A percentile compares a stretch with the other conserved stretches of the same genome.
These are phyloP conservation scores for Neodon shergylaensis DNA, from an alignment of 2,113 vertebrate genomes.

Conservation along the genomic window DNA sequence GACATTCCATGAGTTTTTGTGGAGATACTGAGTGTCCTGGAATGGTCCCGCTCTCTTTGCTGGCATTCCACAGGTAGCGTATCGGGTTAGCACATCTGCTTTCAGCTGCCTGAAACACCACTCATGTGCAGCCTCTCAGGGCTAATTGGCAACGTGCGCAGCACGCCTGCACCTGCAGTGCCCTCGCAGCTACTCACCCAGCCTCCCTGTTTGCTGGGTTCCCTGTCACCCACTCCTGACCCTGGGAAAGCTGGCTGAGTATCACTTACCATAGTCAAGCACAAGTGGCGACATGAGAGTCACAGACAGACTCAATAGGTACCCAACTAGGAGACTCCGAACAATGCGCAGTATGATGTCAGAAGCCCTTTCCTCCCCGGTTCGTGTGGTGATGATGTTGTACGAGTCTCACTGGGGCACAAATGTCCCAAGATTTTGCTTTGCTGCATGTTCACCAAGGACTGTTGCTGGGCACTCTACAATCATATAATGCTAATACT, in stretches of 20 bases:
- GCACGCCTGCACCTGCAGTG: neutral
- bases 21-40: neutral
- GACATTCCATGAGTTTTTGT: rapidly evolving
- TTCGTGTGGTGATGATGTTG: neutral
- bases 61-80: neutral
- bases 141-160: neutral
- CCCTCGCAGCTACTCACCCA: neutral
- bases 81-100: neutral
- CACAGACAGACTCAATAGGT: neutral
- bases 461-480: neutral
- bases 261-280: neutral
- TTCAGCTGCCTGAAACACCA: neutral
- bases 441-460: neutral
- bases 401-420: neutral
- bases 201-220: neutral
- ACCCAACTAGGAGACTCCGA: neutral
- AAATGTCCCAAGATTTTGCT: neutral
- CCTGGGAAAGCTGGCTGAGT: neutral
- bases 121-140: neutral
- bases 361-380: neutral
- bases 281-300: neutral
- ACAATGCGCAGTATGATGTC: neutral
- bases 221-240: neutral
- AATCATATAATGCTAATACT: neutral
- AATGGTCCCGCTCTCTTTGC: neutral